phyloP scores from a whole-genome alignment of 2,888 invertebrate genomes.

The Apodemia mormo region DNA sequence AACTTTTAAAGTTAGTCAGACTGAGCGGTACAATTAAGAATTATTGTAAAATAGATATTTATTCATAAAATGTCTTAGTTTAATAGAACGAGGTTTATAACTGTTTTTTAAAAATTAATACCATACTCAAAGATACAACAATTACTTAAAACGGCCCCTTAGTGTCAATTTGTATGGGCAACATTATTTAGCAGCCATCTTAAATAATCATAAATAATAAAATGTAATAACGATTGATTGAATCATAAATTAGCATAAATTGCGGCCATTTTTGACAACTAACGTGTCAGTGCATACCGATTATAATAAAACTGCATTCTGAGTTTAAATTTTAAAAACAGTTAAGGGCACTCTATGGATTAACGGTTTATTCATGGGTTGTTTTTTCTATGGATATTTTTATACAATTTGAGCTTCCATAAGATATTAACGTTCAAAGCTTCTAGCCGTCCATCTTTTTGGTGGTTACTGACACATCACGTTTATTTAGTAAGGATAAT shows the following conservation, averaged over 20 bases:
- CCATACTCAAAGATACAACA: no score
- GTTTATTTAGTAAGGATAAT: constrained; percentile 9
- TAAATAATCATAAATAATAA: no score
- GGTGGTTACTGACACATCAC: constrained; percentile 11
- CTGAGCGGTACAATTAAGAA: constrained; percentile 42
- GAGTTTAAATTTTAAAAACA: background rate
- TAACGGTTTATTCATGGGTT: background rate
- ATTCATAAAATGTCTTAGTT: background rate
- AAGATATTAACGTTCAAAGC: background rate
- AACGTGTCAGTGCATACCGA: background rate
- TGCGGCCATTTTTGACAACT: background rate
- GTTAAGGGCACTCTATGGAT: background rate
- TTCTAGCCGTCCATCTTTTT: constrained; percentile 15
- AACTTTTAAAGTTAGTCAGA: background rate
- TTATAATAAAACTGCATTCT: background rate
- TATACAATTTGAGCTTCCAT: constrained; percentile 3
- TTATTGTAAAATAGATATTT: background rate
- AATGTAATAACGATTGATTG: no score
- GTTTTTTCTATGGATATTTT: background rate
- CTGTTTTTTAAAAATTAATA: no score
- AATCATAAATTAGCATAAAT: background rate
- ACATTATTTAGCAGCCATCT: no score
- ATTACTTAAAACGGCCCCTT: no score
- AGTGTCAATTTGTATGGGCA: no score
- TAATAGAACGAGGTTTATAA: background rate